These are phyloP conservation scores for Pantherophis guttatus DNA, from an alignment of 2,113 vertebrate species.

Conservation along the genomic window DNA sequence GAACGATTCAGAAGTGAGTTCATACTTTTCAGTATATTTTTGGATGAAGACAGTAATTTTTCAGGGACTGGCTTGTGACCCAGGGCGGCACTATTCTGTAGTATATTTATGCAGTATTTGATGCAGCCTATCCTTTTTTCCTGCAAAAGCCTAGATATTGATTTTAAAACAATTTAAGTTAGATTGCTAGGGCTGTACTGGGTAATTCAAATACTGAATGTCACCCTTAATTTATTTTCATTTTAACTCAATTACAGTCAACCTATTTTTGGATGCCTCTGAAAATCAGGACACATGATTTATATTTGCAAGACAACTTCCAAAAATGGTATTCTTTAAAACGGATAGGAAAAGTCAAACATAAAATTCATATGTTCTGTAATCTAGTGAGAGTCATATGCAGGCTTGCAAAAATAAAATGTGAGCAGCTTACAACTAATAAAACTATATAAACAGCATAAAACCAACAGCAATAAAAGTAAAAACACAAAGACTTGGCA, in stretches of 20 bases:
- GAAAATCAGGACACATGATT: background rate
- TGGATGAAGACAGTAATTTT: background rate
- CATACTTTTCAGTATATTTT: background rate
- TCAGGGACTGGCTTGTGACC: background rate
- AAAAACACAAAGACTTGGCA: background rate
- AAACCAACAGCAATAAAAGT: background rate
- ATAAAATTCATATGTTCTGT: conserved; percentile 6
- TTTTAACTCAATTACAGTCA: conserved; percentile 1
- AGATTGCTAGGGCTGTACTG: background rate
- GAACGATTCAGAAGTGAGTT: background rate
- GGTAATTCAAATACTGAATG: background rate
- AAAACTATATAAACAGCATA: background rate
- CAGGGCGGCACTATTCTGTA: background rate
- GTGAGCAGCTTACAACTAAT: background rate
- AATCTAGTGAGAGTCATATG: background rate
- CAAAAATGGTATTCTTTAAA: conserved; percentile 15
- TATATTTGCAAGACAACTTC: conserved; percentile 1
- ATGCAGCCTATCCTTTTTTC: too few species aligned
- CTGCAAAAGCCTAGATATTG: background rate
- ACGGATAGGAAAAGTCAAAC: background rate
- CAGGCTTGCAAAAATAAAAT: conserved; percentile 28
- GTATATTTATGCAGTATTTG: background rate
- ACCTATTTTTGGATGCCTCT: conserved; percentile 20
- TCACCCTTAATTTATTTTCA: conserved; percentile 21
- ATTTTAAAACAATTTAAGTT: background rate